These are phyloP conservation scores for Tetheella fluctuosa DNA, from an alignment of 2,888 invertebrate genomes.

Conservation along the genomic window DNA sequence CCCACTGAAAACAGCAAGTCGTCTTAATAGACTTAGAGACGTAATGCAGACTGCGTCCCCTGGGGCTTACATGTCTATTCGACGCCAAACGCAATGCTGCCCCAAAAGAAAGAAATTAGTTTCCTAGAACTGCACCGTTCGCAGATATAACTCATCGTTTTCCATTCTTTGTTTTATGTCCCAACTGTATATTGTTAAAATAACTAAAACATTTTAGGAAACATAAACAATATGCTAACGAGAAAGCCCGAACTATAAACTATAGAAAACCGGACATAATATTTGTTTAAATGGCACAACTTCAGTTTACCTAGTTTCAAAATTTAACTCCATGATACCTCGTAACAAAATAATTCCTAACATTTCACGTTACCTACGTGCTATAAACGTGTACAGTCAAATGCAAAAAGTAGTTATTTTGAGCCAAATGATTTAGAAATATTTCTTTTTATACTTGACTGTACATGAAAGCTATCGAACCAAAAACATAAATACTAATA, in stretches of 20 bases:
- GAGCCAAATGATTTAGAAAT: neutral
- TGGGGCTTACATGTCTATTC: constrained; percentile 64
- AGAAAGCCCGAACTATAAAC: constrained; percentile 53
- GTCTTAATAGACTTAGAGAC: constrained; percentile 81
- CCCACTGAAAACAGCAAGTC: constrained; percentile 66
- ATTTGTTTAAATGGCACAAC: constrained; percentile 45
- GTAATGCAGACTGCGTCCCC: constrained; percentile 69
- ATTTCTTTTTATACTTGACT: neutral
- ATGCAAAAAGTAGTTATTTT: neutral
- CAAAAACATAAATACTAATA: constrained; percentile 41
- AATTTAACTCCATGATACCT: constrained; percentile 35
- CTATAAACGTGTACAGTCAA: constrained; percentile 5
- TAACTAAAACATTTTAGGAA: constrained; percentile 52
- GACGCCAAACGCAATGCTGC: constrained; percentile 52
- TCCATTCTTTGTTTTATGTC: constrained; percentile 33
- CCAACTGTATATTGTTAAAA: constrained; percentile 46
- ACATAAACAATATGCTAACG: constrained; percentile 68
- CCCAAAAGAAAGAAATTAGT: constrained; percentile 71
- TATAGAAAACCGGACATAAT: constrained; percentile 46
- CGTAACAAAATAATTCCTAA: constrained; percentile 24
- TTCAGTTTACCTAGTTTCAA: constrained; percentile 51
- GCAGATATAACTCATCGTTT: constrained; percentile 51
- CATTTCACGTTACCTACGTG: constrained; percentile 2
- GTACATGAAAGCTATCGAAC: no score
- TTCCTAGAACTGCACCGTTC: constrained; percentile 59